Evolutionary conservation across 2,888 invertebrate species (phyloP), one percentile per base, ranked within the genome.

Genomic region (Cryptocephalus moraei): DNA sequence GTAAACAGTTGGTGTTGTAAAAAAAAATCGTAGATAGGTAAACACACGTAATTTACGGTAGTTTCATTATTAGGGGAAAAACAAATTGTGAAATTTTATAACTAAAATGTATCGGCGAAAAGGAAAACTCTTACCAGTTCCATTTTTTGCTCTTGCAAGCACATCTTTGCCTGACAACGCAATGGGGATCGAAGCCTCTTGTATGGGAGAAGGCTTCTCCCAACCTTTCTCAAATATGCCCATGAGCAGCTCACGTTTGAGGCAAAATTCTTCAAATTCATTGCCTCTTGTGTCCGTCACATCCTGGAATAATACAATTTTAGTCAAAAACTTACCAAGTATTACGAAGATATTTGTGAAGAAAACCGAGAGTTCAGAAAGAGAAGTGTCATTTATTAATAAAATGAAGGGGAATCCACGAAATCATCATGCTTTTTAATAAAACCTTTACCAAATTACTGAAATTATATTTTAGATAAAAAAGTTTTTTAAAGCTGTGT

Each of bases 191-290:
- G 96, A 91, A 65, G 93, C 93, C 79, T 96, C 99, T 79, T 99
- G 99, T 75, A 99, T 99, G 32, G 99, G 99, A 53, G 95, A 95
- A 47, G 99, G 99, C 73, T 93, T 92, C 72, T 99, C 99, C 99
- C 93, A 96, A 51, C 96, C 99, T 75, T 99, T 99, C 73, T 99
- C 99, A 73, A 97, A 99, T 68, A 99, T 99, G 58, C 99, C 99
- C 96, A 99, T 99, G 62, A 99, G 76, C 63, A 99, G 79, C 76
- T 95, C 93, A 62, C 99, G 81, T 75, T 93, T 93, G 59, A 99
- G 79, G 73, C 96, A 96, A 75, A 95, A 99, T 74, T 99, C 97
- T 78, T 99, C 97, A 77, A 99, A 99, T 74, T 97, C 96, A 76
- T 95, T 95, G 63, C 97, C 97, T 77, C 93, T 87, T 67, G 95